A percentile compares a stretch with the other conserved stretches of the same genome.
phyloP scores from a whole-genome alignment of 2,888 invertebrate genomes.

The Euphydryas editha region DNA sequence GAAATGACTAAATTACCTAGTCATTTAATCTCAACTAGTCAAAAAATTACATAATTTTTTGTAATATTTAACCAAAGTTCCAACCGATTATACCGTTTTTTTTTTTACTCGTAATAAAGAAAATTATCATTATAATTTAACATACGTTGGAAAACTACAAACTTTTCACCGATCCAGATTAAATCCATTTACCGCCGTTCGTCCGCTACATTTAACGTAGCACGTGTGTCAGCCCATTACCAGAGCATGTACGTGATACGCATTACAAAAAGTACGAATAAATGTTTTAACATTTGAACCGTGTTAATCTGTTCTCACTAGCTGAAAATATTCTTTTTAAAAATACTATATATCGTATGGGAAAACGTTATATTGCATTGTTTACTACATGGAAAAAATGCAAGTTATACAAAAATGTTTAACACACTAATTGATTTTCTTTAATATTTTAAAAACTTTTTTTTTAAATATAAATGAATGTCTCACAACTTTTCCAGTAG shows the following conservation, averaged over 20 bases:
- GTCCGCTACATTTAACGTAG: slow-evolving; percentile 18
- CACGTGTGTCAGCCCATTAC: slow-evolving; percentile 13
- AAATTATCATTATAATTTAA: neutral
- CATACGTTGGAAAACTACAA: neutral
- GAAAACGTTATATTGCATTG: too few relatives aligned
- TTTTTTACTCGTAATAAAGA: too few relatives aligned
- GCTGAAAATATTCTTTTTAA: neutral
- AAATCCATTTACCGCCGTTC: slow-evolving; percentile 16
- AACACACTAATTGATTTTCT: too few relatives aligned
- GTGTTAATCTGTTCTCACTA: neutral
- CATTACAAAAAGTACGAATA: neutral
- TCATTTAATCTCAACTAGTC: too few relatives aligned
- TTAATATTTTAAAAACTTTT: too few relatives aligned
- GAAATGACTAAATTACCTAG: too few relatives aligned
- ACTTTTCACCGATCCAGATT: slow-evolving; percentile 13
- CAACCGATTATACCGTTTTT: too few relatives aligned
- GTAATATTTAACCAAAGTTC: too few relatives aligned
- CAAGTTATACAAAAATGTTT: too few relatives aligned
- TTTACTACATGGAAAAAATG: neutral
- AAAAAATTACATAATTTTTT: too few relatives aligned
- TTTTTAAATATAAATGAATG: too few relatives aligned
- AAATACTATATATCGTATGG: neutral
- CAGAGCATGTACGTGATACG: slow-evolving; percentile 9
- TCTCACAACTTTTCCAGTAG: too few relatives aligned
- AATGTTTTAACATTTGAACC: neutral